Evolutionary conservation across 2,797 vertebrate genomes (phyloP).

Genomic region (Aphelocoma californica): DNA sequence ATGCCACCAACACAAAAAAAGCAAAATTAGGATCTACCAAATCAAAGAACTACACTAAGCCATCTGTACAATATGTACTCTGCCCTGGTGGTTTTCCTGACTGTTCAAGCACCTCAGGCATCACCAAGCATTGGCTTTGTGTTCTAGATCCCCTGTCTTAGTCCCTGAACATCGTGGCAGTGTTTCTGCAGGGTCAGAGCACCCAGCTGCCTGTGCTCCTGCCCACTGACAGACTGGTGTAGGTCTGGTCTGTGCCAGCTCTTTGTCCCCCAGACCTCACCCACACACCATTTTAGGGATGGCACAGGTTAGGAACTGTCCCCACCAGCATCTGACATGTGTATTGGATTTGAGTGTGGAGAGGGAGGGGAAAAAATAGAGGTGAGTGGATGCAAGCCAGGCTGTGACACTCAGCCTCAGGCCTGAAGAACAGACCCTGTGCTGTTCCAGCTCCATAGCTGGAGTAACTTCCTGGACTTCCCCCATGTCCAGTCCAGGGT

Average conservation of each 20-base stretch:
- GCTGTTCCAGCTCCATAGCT: neutral
- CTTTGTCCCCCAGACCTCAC: neutral
- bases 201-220: neutral
- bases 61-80: neutral
- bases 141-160: neutral
- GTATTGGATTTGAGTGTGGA: neutral
- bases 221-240: accelerated
- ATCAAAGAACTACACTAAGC: neutral
- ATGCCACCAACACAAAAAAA: accelerated
- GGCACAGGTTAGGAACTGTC: neutral
- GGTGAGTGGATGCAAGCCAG: neutral
- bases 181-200: neutral
- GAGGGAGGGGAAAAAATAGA: neutral
- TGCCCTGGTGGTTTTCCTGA: neutral
- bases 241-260: neutral
- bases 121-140: neutral
- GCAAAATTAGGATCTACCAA: neutral
- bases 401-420: neutral
- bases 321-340: neutral
- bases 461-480: neutral
- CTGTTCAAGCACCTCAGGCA: neutral
- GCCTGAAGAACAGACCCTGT: neutral
- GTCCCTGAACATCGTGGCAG: neutral
- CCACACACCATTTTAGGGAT: neutral
- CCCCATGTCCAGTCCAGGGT: neutral